Percentiles rank a stretch among this genome's conserved stretches.
phyloP scores from a whole-genome alignment of 2,797 vertebrate genomes.

The Galaxias olidus region DNA sequence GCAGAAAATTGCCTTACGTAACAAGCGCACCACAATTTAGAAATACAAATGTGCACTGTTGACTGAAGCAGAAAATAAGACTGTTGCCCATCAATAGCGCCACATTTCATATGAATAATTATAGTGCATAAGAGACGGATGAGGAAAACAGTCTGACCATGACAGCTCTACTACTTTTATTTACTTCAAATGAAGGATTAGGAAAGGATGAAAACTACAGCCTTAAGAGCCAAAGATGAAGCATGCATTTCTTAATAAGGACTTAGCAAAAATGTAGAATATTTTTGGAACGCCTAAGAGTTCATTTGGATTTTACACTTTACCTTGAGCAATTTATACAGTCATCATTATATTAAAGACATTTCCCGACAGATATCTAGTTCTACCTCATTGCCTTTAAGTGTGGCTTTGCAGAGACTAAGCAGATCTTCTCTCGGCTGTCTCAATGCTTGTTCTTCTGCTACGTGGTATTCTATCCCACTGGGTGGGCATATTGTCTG shows the following conservation, averaged over 20 bases:
- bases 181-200: slow-evolving; percentile 83
- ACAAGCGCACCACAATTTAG: slow-evolving; percentile 77
- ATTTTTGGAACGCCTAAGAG: slow-evolving; percentile 40
- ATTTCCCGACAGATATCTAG: no score
- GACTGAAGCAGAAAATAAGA: slow-evolving; percentile 99
- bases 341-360: no score
- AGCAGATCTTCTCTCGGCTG: slow-evolving; percentile 49
- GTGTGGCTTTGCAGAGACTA: not conserved
- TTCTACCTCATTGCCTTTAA: no score
- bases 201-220: slow-evolving; percentile 63
- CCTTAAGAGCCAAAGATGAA: slow-evolving; percentile 58
- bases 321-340: not conserved
- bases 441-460: slow-evolving; percentile 11
- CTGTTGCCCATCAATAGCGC: slow-evolving; percentile 95
- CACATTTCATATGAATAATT: slow-evolving; percentile 90
- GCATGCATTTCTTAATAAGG: slow-evolving; percentile 60
- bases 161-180: slow-evolving; percentile 81
- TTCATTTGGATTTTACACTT: not conserved
- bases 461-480: slow-evolving; percentile 44
- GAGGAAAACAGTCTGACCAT: slow-evolving; percentile 76
- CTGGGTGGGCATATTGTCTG: slow-evolving; percentile 56
- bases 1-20: slow-evolving; percentile 88
- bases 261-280: slow-evolving; percentile 56
- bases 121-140: slow-evolving; percentile 74
- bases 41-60: slow-evolving; percentile 97